phyloP scores from a whole-genome alignment of 2,113 vertebrate genomes.

The Pelvicachromis taeniatus region DNA sequence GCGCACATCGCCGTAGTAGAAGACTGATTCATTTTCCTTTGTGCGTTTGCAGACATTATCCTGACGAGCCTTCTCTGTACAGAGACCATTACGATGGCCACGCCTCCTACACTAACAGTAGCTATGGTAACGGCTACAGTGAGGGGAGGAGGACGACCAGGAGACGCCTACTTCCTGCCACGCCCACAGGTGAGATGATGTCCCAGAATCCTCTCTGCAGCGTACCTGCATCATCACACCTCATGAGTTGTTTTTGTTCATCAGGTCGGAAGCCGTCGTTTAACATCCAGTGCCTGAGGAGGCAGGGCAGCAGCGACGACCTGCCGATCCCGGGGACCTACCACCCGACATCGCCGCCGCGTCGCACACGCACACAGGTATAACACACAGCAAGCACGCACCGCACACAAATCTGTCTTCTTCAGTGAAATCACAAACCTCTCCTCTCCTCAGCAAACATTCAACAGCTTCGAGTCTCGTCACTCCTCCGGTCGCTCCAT shows the following conservation, averaged over 20 bases:
- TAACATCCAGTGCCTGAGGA: slow-evolving; percentile 86
- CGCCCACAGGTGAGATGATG: slow-evolving; percentile 73
- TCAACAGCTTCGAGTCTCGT: slow-evolving; percentile 61
- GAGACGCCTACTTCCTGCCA: slow-evolving; percentile 82
- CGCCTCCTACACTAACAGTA: slow-evolving; percentile 26
- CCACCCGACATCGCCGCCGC: slow-evolving; percentile 75
- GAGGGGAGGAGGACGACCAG: slow-evolving; percentile 62
- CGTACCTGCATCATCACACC: not conserved
- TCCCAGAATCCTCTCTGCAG: not conserved
- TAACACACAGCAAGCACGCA: not conserved
- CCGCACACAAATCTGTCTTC: not conserved
- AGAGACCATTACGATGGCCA: slow-evolving; percentile 50
- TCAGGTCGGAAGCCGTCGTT: slow-evolving; percentile 84
- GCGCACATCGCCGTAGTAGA: not conserved
- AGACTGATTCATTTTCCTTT: not conserved
- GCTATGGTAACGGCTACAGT: slow-evolving; percentile 48
- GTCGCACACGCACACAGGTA: slow-evolving; percentile 24
- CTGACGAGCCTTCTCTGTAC: slow-evolving; percentile 45
- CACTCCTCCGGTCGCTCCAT: slow-evolving; percentile 46
- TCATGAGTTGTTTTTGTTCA: not conserved
- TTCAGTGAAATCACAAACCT: not conserved
- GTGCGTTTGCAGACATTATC: slow-evolving; percentile 35
- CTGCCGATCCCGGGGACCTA: slow-evolving; percentile 88
- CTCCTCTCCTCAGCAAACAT: not conserved
- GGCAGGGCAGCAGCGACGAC: slow-evolving; percentile 85